A percentile compares a stretch with the other conserved stretches of the same genome.
Evolutionary conservation across 2,113 vertebrate genomes (phyloP).

Genomic region (Rhipidura dahli): DNA sequence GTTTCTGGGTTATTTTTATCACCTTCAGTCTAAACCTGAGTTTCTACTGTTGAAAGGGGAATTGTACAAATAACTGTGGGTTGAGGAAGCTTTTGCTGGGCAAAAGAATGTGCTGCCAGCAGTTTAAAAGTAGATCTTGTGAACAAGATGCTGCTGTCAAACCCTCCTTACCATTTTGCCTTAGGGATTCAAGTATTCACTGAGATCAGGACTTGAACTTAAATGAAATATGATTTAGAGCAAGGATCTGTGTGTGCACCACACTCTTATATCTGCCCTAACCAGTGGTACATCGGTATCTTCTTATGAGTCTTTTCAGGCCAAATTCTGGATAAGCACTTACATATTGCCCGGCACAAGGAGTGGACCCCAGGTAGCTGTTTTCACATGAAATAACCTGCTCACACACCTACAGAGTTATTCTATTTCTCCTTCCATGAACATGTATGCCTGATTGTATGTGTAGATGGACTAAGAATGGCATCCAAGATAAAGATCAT

Average conservation of each 20-base stretch:
- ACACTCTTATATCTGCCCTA: background rate
- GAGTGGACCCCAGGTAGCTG: background rate
- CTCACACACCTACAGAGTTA: background rate
- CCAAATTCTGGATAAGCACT: background rate
- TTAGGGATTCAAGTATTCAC: background rate
- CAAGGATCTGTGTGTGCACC: background rate
- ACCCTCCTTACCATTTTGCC: background rate
- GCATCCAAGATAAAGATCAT: background rate
- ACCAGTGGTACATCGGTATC: background rate
- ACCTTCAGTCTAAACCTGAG: background rate
- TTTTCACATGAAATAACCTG: background rate
- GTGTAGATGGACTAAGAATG: background rate
- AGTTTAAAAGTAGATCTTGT: background rate
- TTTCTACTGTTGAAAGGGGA: background rate
- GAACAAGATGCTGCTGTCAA: background rate
- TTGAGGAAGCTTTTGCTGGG: background rate
- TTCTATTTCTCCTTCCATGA: background rate
- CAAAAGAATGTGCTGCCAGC: background rate
- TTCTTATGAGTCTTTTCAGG: background rate
- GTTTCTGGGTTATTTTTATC: background rate
- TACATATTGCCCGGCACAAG: background rate
- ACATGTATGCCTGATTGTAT: fast-evolving
- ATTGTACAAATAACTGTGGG: background rate
- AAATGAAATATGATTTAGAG: background rate
- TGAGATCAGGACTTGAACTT: background rate